Evolutionary conservation across 2,113 vertebrate genomes (phyloP).

Genomic region (Mobula hypostoma): DNA sequence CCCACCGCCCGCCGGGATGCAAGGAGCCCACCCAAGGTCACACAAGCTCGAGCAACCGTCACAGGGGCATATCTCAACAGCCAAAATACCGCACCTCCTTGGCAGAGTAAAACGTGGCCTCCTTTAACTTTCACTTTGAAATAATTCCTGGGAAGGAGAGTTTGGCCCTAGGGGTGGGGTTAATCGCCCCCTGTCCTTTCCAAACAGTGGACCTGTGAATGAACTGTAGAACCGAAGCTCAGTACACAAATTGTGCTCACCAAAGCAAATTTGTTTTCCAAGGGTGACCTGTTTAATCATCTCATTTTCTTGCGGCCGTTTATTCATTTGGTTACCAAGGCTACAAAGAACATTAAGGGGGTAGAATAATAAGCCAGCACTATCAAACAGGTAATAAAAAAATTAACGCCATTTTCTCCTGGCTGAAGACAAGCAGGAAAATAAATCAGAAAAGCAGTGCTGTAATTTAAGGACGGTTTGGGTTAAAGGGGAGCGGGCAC

Average conservation of each 20-base stretch:
- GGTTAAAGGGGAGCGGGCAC: conserved; percentile 49
- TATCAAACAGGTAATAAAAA: conserved; percentile 99
- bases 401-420: conserved; percentile 95
- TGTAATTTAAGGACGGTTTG: conserved; percentile 41
- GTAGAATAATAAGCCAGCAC: conserved; percentile 98
- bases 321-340: conserved; percentile 99
- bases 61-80: background rate
- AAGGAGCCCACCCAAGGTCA: too few species aligned
- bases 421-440: conserved; percentile 77
- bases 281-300: conserved; percentile 99
- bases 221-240: conserved; percentile 63
- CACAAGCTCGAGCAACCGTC: accelerated
- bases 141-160: background rate
- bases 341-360: conserved; percentile 99
- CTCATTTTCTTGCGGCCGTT: conserved; percentile 99
- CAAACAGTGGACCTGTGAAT: conserved; percentile 70
- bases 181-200: conserved; percentile 31
- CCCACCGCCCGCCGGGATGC: background rate
- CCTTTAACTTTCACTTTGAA: background rate
- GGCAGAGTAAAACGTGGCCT: background rate
- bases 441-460: conserved; percentile 73
- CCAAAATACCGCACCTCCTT: background rate
- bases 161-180: background rate
- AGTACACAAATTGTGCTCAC: conserved; percentile 69
- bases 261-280: conserved; percentile 97